Conservation (phyloP, 1,140 invertebrate genomes). For the fruit fly (Drosophila melanogaster) region Release_6_plus_ISO1_MT NC_004354.4:8885001-8885500, state of each 20-base stretch:
- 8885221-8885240: constrained; percentile 31
- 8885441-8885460: constrained; percentile 68
- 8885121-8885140: neutral
- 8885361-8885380: constrained; percentile 14
- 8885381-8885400: constrained; percentile 74
- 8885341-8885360: constrained; percentile 51
- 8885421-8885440: constrained; percentile 21
- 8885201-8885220: constrained; percentile 2
- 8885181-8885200: constrained; percentile 23
- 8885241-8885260: constrained; percentile 23
- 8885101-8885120: neutral
- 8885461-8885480: constrained; percentile 59
- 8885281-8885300: constrained; percentile 24
- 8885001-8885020: neutral
- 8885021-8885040: neutral
- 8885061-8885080: neutral
- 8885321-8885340: constrained; percentile 65
- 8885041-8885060: neutral
- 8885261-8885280: constrained; percentile 12
- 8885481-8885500: too few species aligned
- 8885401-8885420: constrained; percentile 70
- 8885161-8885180: constrained; percentile 18
- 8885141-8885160: neutral
- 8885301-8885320: constrained; percentile 34
- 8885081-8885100: neutral